These are phyloP conservation scores for Psittacula cyanocephala DNA, from an alignment of 2,113 vertebrate species.

Conservation along the genomic window DNA sequence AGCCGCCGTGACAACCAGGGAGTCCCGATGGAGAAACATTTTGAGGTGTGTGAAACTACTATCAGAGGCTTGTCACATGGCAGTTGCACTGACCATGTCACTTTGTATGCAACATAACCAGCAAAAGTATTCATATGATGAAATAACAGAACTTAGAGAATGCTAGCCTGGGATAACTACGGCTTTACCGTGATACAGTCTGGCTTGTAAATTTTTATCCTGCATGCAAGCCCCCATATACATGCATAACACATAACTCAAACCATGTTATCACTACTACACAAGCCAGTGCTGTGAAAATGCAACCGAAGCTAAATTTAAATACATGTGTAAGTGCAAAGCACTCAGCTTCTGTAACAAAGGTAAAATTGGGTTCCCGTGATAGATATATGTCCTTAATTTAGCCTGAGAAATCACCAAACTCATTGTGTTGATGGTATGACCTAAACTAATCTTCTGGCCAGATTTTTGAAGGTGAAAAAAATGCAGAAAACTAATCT, in stretches of 20 bases:
- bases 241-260: neutral
- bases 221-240: neutral
- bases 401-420: constrained; percentile 34
- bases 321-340: constrained; percentile 2
- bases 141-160: neutral
- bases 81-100: neutral
- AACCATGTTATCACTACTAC: neutral
- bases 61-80: neutral
- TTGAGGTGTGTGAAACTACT: neutral
- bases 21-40: neutral
- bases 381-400: constrained; percentile 26
- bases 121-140: neutral
- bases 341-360: constrained; percentile 32
- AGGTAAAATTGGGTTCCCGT: constrained; percentile 18
- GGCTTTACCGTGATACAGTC: neutral
- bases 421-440: constrained; percentile 39
- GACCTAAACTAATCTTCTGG: constrained; percentile 55
- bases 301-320: constrained; percentile 52
- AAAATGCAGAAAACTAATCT: constrained; percentile 52
- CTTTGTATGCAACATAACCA: neutral
- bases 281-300: constrained; percentile 11
- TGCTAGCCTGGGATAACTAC: neutral
- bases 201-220: neutral
- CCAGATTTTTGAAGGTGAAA: constrained; percentile 23
- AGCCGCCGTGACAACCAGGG: neutral